Percentiles rank a stretch among this genome's conserved stretches.
Conservation (phyloP, 2,113 vertebrate genomes). For the Trogon surrucura region DNA sequence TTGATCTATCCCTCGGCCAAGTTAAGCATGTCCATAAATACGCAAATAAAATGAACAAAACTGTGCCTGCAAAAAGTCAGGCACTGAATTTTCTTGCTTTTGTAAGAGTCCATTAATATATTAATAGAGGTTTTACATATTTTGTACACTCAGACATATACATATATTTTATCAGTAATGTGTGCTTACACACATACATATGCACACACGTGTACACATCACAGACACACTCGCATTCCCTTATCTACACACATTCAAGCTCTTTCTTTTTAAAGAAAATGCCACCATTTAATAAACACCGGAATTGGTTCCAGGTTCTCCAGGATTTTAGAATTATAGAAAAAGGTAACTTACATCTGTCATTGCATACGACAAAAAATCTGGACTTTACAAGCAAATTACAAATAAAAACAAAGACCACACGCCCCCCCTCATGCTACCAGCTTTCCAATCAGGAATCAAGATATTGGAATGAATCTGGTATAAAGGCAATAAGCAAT, state of each 20-base stretch:
- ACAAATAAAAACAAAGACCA: background rate
- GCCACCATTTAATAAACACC: conserved; percentile 21
- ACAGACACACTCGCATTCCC: background rate
- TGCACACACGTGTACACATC: background rate
- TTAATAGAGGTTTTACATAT: background rate
- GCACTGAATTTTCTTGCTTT: conserved; percentile 9
- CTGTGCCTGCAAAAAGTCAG: conserved; percentile 9
- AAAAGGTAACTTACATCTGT: background rate
- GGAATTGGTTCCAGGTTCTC: conserved; percentile 10
- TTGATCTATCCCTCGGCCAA: background rate
- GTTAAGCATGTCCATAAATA: conserved; percentile 1
- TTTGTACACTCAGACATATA: conserved; percentile 58
- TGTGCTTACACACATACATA: conserved; percentile 10
- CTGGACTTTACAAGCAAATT: conserved; percentile 18
- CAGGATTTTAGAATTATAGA: background rate
- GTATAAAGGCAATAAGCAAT: background rate
- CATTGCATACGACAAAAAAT: background rate
- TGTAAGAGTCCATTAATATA: conserved; percentile 24
- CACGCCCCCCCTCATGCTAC: background rate
- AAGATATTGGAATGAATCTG: conserved; percentile 64
- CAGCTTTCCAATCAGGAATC: conserved; percentile 63
- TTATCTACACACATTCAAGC: conserved; percentile 22
- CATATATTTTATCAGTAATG: conserved; percentile 47
- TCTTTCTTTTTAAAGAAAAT: conserved; percentile 40
- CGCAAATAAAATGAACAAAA: background rate